Conservation (phyloP, 92 coral and sea anemone genomes). For the Epizoanthus illoricatus region DNA sequence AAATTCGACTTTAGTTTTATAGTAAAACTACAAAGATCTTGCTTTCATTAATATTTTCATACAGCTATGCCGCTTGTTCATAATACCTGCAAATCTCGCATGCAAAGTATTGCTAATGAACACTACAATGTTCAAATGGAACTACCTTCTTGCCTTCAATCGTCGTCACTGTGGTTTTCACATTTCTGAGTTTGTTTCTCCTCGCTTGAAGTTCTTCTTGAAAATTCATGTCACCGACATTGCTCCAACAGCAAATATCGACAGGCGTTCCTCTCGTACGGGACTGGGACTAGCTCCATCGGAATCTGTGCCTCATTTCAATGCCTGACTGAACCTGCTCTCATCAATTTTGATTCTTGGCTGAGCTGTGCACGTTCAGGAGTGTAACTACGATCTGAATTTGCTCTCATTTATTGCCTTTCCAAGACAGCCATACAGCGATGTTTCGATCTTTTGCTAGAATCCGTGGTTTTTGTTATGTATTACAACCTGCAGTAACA, state of each 20-base stretch:
- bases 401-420: too few species aligned
- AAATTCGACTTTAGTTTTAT: too few species aligned
- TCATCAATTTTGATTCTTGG: too few species aligned
- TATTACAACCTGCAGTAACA: slow-evolving; percentile 6
- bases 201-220: slow-evolving; percentile 10
- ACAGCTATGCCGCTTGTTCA: too few species aligned
- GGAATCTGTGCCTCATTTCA: too few species aligned
- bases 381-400: too few species aligned
- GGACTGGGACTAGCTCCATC: background rate
- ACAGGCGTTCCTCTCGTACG: slow-evolving; percentile 7
- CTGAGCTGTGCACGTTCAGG: too few species aligned
- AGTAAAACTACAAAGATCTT: background rate
- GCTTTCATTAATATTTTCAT: too few species aligned
- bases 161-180: slow-evolving; percentile 72
- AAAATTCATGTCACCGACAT: slow-evolving; percentile 28
- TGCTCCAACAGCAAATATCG: background rate
- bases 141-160: slow-evolving; percentile 86
- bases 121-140: background rate
- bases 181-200: slow-evolving; percentile 62
- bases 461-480: background rate
- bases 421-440: background rate
- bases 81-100: too few species aligned
- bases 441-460: slow-evolving; percentile 1
- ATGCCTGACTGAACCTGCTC: too few species aligned
- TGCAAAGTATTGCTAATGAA: too few species aligned